These are phyloP conservation scores for Coboldia fuscipes DNA, from an alignment of 1,140 invertebrate species.

Conservation along the genomic window DNA sequence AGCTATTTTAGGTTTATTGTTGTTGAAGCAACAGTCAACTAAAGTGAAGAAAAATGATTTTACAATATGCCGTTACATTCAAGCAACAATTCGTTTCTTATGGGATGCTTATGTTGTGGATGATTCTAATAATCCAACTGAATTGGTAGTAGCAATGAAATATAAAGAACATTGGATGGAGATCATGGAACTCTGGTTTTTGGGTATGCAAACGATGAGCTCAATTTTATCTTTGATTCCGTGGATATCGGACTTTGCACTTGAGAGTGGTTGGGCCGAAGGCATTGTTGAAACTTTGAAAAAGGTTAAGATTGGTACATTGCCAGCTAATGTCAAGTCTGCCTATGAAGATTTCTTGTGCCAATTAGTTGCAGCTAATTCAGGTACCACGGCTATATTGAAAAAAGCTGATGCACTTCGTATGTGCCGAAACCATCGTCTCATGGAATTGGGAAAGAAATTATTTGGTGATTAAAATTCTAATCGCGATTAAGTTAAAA, in stretches of 20 bases:
- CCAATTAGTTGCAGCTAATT: constrained; percentile 60
- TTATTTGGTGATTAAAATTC: constrained; percentile 61
- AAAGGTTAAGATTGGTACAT: constrained; percentile 56
- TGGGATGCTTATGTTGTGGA: constrained; percentile 84
- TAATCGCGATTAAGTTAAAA: too few relatives aligned
- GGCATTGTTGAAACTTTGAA: constrained; percentile 60
- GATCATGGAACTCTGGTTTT: constrained; percentile 76
- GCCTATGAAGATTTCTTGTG: constrained; percentile 79
- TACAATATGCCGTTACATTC: constrained; percentile 68
- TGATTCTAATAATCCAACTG: constrained; percentile 59
- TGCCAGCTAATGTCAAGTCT: constrained; percentile 63
- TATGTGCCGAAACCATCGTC: constrained; percentile 62
- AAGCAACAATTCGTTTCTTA: constrained; percentile 66
- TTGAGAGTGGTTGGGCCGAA: constrained; percentile 80
- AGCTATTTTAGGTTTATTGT: constrained; percentile 55
- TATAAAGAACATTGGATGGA: constrained; percentile 79
- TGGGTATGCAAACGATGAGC: constrained; percentile 81
- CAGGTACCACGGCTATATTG: constrained; percentile 45
- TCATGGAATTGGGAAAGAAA: constrained; percentile 72
- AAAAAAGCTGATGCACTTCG: constrained; percentile 63
- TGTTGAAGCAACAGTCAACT: constrained; percentile 63
- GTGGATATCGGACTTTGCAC: constrained; percentile 75
- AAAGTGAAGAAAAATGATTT: constrained; percentile 69
- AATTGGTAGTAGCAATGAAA: constrained; percentile 57
- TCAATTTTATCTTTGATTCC: constrained; percentile 55